Conservation (phyloP, 2,888 invertebrate species). For the Metacarcinus magister region DNA sequence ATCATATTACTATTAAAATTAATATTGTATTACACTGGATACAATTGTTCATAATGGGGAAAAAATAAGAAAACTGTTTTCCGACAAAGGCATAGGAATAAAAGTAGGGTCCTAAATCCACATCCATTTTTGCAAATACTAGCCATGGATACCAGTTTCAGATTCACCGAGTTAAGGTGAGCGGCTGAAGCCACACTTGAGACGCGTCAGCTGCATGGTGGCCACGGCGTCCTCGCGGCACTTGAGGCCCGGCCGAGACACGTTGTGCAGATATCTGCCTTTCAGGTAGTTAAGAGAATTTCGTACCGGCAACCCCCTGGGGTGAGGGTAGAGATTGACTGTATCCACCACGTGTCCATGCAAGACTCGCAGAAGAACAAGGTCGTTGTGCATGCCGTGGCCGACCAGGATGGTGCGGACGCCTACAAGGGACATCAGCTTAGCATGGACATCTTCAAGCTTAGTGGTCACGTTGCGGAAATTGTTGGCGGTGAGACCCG, state of each 20-base stretch:
- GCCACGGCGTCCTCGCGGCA: conserved; percentile 85
- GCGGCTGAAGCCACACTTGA: conserved; percentile 83
- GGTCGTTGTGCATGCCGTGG: conserved; percentile 85
- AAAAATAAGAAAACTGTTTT: too few species aligned
- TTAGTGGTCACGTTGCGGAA: conserved; percentile 84
- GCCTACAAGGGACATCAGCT: conserved; percentile 83
- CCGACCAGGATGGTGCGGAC: conserved; percentile 85
- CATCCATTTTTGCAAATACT: too few species aligned
- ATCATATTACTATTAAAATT: too few species aligned
- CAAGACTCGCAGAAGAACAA: conserved; percentile 84
- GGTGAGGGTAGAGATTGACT: conserved; percentile 85
- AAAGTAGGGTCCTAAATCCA: too few species aligned
- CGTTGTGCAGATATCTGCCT: conserved; percentile 84
- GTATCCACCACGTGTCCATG: conserved; percentile 84
- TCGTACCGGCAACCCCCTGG: conserved; percentile 85
- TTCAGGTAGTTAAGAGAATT: conserved; percentile 85
- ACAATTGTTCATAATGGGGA: too few species aligned
- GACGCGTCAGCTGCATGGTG: conserved; percentile 84
- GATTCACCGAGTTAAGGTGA: background rate
- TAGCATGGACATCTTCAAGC: conserved; percentile 83
- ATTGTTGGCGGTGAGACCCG: conserved; percentile 85
- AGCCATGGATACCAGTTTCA: too few species aligned
- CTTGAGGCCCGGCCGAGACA: conserved; percentile 85
- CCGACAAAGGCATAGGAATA: too few species aligned
- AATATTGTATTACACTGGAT: too few species aligned